These are phyloP conservation scores for Riparia riparia DNA, from an alignment of 2,113 vertebrate genomes.

Conservation along the genomic window DNA sequence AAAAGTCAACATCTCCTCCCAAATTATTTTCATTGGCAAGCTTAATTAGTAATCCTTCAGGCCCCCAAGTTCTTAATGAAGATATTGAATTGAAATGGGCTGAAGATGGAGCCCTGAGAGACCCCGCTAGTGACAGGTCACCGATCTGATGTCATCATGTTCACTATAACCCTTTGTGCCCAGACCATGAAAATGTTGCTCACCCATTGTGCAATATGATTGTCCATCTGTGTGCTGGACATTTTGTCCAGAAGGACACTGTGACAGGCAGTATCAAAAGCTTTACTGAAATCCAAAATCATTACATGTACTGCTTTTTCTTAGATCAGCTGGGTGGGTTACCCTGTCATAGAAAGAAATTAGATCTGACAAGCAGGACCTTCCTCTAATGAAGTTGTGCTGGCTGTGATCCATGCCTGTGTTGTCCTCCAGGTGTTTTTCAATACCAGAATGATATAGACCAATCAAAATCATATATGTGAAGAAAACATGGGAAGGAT, in stretches of 20 bases:
- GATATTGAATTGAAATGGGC: too few relatives aligned
- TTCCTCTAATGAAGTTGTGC: neutral
- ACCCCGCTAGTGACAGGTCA: accelerated
- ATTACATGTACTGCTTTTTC: neutral
- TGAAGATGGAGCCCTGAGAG: neutral
- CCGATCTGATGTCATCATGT: too few relatives aligned
- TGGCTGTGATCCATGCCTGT: too few relatives aligned
- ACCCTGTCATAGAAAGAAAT: neutral
- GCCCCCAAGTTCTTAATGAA: neutral
- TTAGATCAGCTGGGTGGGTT: neutral
- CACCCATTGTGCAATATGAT: neutral
- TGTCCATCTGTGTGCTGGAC: neutral
- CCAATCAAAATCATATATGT: neutral
- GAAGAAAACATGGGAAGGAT: neutral
- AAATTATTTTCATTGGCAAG: accelerated
- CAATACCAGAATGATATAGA: neutral
- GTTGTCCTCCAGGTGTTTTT: neutral
- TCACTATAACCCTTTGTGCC: neutral
- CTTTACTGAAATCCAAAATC: neutral
- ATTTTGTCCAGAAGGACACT: neutral
- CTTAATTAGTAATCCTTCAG: neutral
- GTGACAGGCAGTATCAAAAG: neutral
- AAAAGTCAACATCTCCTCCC: accelerated
- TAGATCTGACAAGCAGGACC: neutral
- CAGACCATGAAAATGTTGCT: accelerated